Percentiles rank a stretch among this genome's conserved stretches.
Evolutionary conservation across 2,797 vertebrate genomes (phyloP).

Genomic region (Lophura swinhoii): DNA sequence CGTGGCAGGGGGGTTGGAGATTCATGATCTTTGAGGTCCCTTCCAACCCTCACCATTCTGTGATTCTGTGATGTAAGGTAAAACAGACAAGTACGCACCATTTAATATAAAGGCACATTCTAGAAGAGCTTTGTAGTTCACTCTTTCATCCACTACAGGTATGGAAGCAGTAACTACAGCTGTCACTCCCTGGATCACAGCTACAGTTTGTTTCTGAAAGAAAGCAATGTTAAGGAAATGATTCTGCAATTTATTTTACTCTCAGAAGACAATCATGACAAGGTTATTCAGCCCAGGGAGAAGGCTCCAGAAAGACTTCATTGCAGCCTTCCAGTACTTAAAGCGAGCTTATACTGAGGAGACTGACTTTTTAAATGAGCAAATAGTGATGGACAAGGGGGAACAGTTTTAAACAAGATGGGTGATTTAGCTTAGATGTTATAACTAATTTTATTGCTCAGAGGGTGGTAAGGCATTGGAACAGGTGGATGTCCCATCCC

Average conservation of each 20-base stretch:
- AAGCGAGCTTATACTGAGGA: not conserved
- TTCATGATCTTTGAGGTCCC: too few species aligned
- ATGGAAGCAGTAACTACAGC: slow-evolving; percentile 85
- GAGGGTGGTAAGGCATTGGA: too few species aligned
- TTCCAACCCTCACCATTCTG: too few species aligned
- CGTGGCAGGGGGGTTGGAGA: too few species aligned
- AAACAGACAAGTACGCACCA: slow-evolving; percentile 73
- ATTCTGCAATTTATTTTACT: not conserved
- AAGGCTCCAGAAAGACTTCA: not conserved
- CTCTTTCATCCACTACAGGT: slow-evolving; percentile 83
- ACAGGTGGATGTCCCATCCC: not conserved
- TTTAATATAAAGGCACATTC: slow-evolving; percentile 85
- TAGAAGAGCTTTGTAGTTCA: slow-evolving; percentile 82
- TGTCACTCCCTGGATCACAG: slow-evolving; percentile 85
- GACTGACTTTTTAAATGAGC: not conserved
- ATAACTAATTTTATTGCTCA: too few species aligned
- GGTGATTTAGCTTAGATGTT: too few species aligned
- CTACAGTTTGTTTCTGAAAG: slow-evolving; percentile 77
- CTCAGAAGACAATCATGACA: not conserved
- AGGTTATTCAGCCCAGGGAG: not conserved
- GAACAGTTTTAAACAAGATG: not conserved
- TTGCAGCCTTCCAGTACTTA: not conserved
- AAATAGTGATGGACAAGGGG: not conserved
- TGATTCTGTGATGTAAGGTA: not conserved
- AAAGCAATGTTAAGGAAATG: not conserved